Conservation (phyloP, 2,888 invertebrate genomes). For the Nudaria mundana region DNA sequence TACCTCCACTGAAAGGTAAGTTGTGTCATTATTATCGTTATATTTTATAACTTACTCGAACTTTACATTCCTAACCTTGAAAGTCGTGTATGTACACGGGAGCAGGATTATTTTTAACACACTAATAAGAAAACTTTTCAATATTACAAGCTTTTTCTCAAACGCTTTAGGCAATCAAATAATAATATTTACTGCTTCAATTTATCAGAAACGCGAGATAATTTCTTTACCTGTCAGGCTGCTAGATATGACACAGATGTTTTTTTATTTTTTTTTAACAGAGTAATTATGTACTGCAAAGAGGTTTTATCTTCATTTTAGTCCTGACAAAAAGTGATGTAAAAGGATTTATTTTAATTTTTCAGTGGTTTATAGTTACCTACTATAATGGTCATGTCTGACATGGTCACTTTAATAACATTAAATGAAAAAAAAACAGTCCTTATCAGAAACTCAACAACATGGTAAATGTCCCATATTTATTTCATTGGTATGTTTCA, state of each 20-base stretch:
- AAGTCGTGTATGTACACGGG: slow-evolving; percentile 43
- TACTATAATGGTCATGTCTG: too few species aligned
- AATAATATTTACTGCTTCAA: slow-evolving; percentile 4
- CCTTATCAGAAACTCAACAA: too few species aligned
- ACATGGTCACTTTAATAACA: too few species aligned
- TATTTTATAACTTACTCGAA: slow-evolving; percentile 22
- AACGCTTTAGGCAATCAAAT: slow-evolving; percentile 13
- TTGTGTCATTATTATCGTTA: slow-evolving; percentile 42
- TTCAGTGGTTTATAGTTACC: not conserved
- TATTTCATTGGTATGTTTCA: too few species aligned
- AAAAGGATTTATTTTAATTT: not conserved
- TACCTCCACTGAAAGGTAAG: slow-evolving; percentile 69
- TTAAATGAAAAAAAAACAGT: too few species aligned
- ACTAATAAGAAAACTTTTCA: slow-evolving; percentile 18
- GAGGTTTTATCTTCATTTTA: not conserved
- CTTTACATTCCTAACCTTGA: slow-evolving; percentile 55
- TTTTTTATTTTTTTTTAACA: too few species aligned
- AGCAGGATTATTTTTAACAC: slow-evolving; percentile 23
- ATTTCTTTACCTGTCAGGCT: slow-evolving; percentile 30
- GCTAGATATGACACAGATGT: slow-evolving; percentile 28
- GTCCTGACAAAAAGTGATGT: slow-evolving; percentile 1
- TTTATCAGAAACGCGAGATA: slow-evolving; percentile 3
- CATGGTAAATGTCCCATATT: too few species aligned
- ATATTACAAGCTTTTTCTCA: slow-evolving; percentile 15
- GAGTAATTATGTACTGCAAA: too few species aligned